Evolutionary conservation across 2,113 vertebrate genomes (phyloP).

Genomic region (Seriola aureovittata): DNA sequence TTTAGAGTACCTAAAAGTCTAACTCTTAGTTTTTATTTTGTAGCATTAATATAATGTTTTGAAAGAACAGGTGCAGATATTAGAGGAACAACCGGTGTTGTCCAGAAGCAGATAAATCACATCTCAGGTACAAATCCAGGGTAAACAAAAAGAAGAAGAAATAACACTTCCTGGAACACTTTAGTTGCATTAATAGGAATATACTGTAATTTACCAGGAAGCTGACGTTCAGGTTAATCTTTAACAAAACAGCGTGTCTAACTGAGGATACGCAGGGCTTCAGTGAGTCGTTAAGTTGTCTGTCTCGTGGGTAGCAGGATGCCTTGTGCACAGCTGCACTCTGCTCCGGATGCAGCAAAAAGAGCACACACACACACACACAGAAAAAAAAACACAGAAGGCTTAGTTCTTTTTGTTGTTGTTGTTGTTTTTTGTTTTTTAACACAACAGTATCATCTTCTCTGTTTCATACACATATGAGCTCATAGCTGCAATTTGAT

Average conservation of each 20-base stretch:
- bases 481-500: slow-evolving; percentile 74
- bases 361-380: slow-evolving; percentile 25
- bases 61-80: not conserved
- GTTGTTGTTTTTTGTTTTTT: not conserved
- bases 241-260: slow-evolving; percentile 41
- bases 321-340: slow-evolving; percentile 83
- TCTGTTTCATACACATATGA: slow-evolving; percentile 60
- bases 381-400: slow-evolving; percentile 27
- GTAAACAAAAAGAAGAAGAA: not conserved
- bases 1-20: not conserved
- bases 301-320: slow-evolving; percentile 78
- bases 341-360: slow-evolving; percentile 85
- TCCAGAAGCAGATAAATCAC: not conserved
- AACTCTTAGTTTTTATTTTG: not conserved
- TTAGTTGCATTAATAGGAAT: slow-evolving; percentile 23
- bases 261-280: slow-evolving; percentile 44
- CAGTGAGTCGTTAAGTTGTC: slow-evolving; percentile 52
- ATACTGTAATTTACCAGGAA: slow-evolving; percentile 37
- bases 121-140: not conserved
- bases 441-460: slow-evolving; percentile 55
- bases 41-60: not conserved
- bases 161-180: not conserved
- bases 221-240: slow-evolving; percentile 47
- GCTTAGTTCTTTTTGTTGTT: slow-evolving; percentile 19
- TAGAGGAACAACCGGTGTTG: not conserved